Conservation (phyloP, 2,797 vertebrate genomes). For the Manis pentadactyla region DNA sequence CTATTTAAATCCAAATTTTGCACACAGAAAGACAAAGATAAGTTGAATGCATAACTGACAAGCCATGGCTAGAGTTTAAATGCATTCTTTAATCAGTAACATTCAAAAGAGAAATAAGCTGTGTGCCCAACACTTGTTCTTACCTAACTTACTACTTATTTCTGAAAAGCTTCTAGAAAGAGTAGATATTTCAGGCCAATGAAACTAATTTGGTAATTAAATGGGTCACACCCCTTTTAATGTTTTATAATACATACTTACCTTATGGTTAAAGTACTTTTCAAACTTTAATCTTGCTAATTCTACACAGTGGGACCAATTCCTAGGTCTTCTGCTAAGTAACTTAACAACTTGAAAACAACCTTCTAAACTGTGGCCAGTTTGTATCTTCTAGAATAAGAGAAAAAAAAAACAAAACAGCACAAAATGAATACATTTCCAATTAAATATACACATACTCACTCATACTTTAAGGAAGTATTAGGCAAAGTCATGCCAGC, state of each 20-base stretch:
- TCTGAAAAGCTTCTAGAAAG: constrained; percentile 42
- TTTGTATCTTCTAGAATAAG: constrained; percentile 93
- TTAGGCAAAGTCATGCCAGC: not conserved
- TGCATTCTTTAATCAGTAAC: not conserved
- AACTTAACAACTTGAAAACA: constrained; percentile 97
- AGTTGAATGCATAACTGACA: not conserved
- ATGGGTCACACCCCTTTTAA: not conserved
- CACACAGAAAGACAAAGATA: not conserved
- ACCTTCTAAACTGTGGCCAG: constrained; percentile 96
- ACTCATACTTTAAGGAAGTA: not conserved
- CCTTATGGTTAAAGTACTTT: constrained; percentile 99
- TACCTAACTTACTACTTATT: constrained; percentile 12
- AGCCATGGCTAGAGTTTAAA: not conserved
- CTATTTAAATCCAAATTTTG: not conserved
- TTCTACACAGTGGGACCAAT: constrained; percentile 94
- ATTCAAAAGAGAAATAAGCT: not conserved
- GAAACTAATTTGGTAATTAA: constrained; percentile 33
- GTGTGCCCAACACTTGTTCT: not conserved
- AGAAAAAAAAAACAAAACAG: constrained; percentile 48
- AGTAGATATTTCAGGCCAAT: not conserved
- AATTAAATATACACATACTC: not conserved
- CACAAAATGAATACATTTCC: not conserved
- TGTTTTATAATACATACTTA: constrained; percentile 79
- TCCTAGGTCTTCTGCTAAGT: constrained; percentile 94
- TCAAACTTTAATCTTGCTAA: constrained; percentile 97